phyloP scores from a whole-genome alignment of 2,888 invertebrate species.

The Chaetogeoica ovagalla region DNA sequence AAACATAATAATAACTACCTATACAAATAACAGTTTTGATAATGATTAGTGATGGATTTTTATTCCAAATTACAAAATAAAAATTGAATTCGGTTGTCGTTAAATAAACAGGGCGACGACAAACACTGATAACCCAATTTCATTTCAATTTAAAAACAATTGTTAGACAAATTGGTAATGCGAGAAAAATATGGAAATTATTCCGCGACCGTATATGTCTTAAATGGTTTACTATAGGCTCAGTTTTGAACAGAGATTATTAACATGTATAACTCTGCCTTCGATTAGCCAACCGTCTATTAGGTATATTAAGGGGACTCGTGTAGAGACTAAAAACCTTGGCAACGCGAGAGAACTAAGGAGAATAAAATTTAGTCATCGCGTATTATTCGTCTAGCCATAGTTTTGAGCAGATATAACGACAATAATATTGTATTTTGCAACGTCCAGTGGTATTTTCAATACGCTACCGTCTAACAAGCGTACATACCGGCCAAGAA shows the following conservation, averaged over 20 bases:
- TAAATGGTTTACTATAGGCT: slow-evolving; percentile 18
- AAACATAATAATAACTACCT: no score
- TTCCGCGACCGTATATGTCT: slow-evolving; percentile 23
- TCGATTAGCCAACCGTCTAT: not conserved
- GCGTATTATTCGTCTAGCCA: slow-evolving; percentile 1
- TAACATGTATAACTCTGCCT: slow-evolving; percentile 4
- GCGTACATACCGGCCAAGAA: no score
- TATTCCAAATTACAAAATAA: not conserved
- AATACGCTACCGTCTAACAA: no score
- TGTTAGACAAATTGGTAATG: slow-evolving; percentile 40
- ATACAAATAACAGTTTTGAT: not conserved
- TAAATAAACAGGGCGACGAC: no score
- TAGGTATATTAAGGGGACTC: not conserved
- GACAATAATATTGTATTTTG: not conserved
- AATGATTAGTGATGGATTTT: not conserved
- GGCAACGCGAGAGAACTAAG: slow-evolving; percentile 9
- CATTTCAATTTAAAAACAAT: not conserved
- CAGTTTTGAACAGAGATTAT: slow-evolving; percentile 17
- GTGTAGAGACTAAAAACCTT: no score
- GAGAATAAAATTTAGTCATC: not conserved
- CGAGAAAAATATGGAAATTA: not conserved
- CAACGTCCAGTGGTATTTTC: no score
- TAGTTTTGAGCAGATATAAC: slow-evolving; percentile 23
- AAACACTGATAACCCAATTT: not conserved
- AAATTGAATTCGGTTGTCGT: not conserved